Evolutionary conservation across 2,797 vertebrate genomes (phyloP).

Genomic region (Ciconia nigra): DNA sequence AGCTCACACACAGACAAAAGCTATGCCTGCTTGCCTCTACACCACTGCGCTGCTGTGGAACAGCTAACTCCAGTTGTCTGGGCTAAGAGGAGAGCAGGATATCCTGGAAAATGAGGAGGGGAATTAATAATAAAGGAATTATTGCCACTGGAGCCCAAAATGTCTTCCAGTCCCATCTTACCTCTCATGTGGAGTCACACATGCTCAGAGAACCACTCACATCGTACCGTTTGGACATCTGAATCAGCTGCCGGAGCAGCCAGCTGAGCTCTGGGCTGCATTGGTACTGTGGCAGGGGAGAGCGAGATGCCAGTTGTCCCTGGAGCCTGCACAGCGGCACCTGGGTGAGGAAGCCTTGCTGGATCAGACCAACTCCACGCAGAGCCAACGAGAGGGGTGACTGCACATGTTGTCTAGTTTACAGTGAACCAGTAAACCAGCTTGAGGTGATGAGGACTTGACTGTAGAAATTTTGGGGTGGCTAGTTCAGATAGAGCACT

Average conservation of each 20-base stretch:
- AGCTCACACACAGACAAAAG: not conserved
- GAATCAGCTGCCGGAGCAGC: not conserved
- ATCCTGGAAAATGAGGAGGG: not conserved
- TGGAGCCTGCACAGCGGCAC: rapidly evolving
- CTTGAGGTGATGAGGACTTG: not conserved
- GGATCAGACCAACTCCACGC: not conserved
- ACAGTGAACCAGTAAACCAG: not conserved
- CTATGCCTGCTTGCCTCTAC: not conserved
- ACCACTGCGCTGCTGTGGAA: not conserved
- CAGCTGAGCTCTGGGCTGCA: not conserved
- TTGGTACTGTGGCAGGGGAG: rapidly evolving
- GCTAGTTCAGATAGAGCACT: not conserved
- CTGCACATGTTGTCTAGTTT: not conserved
- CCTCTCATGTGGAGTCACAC: not conserved
- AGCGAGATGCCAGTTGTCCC: rapidly evolving
- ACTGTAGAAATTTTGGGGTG: not conserved
- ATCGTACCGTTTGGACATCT: rapidly evolving
- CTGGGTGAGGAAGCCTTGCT: not conserved
- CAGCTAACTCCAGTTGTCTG: not conserved
- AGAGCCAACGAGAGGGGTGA: not conserved
- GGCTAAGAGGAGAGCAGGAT: not conserved
- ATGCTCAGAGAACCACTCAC: rapidly evolving
- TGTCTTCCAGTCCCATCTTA: not conserved
- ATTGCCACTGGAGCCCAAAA: not conserved
- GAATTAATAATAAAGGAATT: not conserved